Evolutionary conservation across 2,113 vertebrate genomes (phyloP).

Genomic region (Orientallactaga bullata): DNA sequence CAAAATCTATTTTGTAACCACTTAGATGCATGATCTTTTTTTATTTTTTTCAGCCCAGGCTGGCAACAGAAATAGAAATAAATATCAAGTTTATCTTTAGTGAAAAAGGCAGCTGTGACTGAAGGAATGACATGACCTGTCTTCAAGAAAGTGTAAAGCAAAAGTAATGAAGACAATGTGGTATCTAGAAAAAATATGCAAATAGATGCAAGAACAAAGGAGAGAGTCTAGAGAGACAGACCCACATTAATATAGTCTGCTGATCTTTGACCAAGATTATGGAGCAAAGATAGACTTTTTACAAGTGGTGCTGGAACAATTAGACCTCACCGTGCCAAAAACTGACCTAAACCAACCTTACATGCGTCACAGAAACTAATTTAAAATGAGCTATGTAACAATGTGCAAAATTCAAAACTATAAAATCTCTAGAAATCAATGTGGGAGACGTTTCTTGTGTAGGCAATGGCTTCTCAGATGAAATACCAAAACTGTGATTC

Average conservation of each 20-base stretch:
- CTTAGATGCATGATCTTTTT: background rate
- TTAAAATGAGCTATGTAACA: background rate
- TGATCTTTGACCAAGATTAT: background rate
- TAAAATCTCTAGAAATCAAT: too few species aligned
- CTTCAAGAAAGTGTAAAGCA: background rate
- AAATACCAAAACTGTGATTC: too few species aligned
- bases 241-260: background rate
- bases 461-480: too few species aligned
- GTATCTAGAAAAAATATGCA: background rate
- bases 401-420: background rate
- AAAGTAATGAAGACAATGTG: background rate
- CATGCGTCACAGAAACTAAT: too few species aligned
- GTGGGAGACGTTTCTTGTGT: too few species aligned
- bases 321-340: background rate
- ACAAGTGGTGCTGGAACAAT: background rate
- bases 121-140: background rate
- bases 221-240: background rate
- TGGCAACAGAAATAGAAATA: background rate
- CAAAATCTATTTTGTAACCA: background rate
- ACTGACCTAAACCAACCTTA: background rate
- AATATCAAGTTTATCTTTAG: constrained; percentile 6
- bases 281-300: background rate
- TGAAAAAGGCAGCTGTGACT: background rate
- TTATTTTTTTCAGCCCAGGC: background rate
- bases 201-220: background rate